Evolutionary conservation across 2,113 vertebrate genomes (phyloP), one percentile per base, ranked within the genome.

Genomic region (Rhea pennata): DNA sequence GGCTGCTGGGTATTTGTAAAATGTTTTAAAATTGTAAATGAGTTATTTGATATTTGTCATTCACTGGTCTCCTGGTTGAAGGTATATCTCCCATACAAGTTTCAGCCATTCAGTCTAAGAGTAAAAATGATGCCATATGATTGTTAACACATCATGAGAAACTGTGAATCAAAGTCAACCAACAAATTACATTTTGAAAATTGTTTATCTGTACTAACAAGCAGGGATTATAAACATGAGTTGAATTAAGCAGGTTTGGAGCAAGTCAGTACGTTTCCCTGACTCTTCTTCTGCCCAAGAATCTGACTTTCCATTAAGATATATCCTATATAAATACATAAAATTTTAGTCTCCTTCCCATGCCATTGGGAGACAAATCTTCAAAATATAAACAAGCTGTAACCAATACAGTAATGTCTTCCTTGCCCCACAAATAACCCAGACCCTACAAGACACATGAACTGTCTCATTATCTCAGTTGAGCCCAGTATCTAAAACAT

Each of bases 11-110:
- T 89, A 96, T 73, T 92, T 86, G 84, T 90, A 90, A 95, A 88
- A 91, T 94, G 46, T 73, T 91, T 92, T 86, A 76, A 80, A 95
- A 82, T 92, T 85, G 71, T 78, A 92, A 90, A 89, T 64, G 59
- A 95, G 9, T 96, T 89, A 96, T 90, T 94, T 84, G 78, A 23
- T 84, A 24, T 92, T 95, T 94, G 46, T 91, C 84, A 85, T 79
- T 88, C 61, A 50, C 31, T 86, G 48, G 36, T 50, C 20, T 91
- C 56, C 78, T 95, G 46, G 72, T 42, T 88, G 62, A 31, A 82
- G 44, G 9, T 50, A 76, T 84, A 78, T 67, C 69, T 90, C 90
- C 80, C 33, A 54, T 14, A 73, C 27, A 82, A 78, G 67, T 50
- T 92, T 93, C 75, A 88, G 84, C 53, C 50, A 46, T 6, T 59